These are phyloP conservation scores for Oreochromis mossambicus DNA, from an alignment of 2,797 vertebrate genomes.

Conservation along the genomic window DNA sequence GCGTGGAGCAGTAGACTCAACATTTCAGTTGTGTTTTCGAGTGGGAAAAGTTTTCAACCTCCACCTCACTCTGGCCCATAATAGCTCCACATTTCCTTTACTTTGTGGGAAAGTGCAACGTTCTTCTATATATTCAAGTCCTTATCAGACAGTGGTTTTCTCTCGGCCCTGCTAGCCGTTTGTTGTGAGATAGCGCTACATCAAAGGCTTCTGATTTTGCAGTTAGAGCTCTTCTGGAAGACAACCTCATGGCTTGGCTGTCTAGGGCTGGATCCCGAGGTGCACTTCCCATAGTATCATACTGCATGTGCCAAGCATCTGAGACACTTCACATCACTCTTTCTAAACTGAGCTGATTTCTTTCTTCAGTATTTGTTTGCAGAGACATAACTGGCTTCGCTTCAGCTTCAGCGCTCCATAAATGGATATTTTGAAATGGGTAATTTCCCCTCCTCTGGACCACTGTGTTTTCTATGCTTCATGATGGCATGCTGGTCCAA, in stretches of 20 bases:
- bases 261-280: slow-evolving; percentile 4
- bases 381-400: not conserved
- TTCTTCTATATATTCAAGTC: slow-evolving; percentile 51
- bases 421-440: slow-evolving; percentile 28
- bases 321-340: not conserved
- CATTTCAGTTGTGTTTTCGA: slow-evolving; percentile 44
- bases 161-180: slow-evolving; percentile 17
- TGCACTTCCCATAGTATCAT: not conserved
- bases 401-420: slow-evolving; percentile 17
- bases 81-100: slow-evolving; percentile 58
- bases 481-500: slow-evolving; percentile 30
- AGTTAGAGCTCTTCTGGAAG: slow-evolving; percentile 32
- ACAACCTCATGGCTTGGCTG: not conserved
- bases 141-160: slow-evolving; percentile 56
- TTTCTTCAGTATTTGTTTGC: slow-evolving; percentile 1
- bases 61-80: not conserved
- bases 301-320: not conserved
- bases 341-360: not conserved
- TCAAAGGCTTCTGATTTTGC: slow-evolving; percentile 48
- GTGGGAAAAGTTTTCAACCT: slow-evolving; percentile 29
- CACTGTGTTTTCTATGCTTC: slow-evolving; percentile 29
- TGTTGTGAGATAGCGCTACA: slow-evolving; percentile 56
- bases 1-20: slow-evolving; percentile 58
- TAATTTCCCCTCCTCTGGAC: slow-evolving; percentile 16
- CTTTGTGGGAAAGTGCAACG: slow-evolving; percentile 69